phyloP scores from a whole-genome alignment of 2,888 invertebrate genomes.

The Eulithis prunata region DNA sequence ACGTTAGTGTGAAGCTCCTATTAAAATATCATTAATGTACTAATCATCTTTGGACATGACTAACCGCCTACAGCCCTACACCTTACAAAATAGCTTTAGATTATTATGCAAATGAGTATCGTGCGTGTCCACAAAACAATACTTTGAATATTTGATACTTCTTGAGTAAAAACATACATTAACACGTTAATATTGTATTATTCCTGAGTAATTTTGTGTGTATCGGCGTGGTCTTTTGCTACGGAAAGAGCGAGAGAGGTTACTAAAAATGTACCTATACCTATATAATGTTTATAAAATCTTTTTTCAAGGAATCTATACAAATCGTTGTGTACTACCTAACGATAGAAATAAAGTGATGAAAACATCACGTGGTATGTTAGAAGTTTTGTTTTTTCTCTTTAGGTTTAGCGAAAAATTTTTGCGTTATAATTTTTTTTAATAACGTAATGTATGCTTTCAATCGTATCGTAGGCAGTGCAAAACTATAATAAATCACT shows the following conservation, averaged over 20 bases:
- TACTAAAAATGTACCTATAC: neutral
- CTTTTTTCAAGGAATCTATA: neutral
- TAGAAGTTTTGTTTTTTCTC: no score
- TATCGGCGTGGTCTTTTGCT: conserved; percentile 29
- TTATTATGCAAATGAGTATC: conserved; percentile 41
- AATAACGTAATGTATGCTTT: no score
- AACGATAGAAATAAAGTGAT: no score
- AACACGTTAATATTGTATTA: conserved; percentile 53
- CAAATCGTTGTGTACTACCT: no score
- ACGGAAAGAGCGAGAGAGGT: conserved; percentile 7
- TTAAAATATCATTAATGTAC: conserved; percentile 27
- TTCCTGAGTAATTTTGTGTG: conserved; percentile 63
- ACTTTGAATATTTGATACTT: conserved; percentile 51
- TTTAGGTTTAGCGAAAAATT: no score
- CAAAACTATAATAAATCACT: no score
- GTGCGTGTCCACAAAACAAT: conserved; percentile 46
- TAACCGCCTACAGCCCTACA: conserved; percentile 14
- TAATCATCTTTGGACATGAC: conserved; percentile 14
- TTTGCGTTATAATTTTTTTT: no score
- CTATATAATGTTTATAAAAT: no score
- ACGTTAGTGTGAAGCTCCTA: neutral
- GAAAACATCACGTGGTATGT: no score
- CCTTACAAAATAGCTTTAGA: conserved; percentile 17
- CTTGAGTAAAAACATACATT: conserved; percentile 55
- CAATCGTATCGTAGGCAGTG: no score